Base-by-base conservation (phyloP, 2,113 vertebrate genomes). In the Ornithorhynchus anatinus region DNA sequence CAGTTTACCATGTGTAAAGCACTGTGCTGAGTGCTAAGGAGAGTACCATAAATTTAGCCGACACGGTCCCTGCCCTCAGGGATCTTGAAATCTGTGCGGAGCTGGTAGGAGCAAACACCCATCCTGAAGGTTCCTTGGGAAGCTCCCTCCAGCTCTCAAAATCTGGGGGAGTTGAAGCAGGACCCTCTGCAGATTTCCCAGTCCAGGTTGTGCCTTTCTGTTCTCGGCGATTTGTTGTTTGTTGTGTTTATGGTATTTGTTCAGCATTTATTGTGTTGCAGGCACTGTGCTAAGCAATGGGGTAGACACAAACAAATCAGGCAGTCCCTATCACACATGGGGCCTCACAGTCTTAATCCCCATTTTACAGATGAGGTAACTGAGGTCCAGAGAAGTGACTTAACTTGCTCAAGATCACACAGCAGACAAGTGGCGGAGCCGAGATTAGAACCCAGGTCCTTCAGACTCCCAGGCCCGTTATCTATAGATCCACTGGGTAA, bases 151-250 rank as follows among this genome's bases (percentile, higher is more conserved):
- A 22, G 43, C 23, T 40, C n/a, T 45, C 4, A 23, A 23, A 12
- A 13, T 47, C 3, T 13, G 15, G 44, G 25, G 44, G n/a, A 5
- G 4, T 5, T 14, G 7, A 13, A 14, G 15, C 25, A 14, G 22
- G 25, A 11, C 10, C 20, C 2, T 1, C 4, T 9, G 5, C 19
- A 57, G 58, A 8, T 17, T 37, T 11, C 52, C 2, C 1, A 0
- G 27, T 27, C 60, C 2, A 47, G 38, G n/a, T 3, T 37, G 11
- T 36, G 32, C 10, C 45, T 19, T 52, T 6, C 7, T 1, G 6
- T 29, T 20, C 57, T 23, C 10, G 10, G 6, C 25, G 45, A 29
- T 23, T 14, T 13, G 20, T 23, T 5, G 12, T 47, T n/a, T n/a
- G n/a, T n/a, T n/a, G n/a, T 35, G 1, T 2, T 27, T 53, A 16